Percentiles rank a stretch among this genome's conserved stretches.
phyloP scores from a whole-genome alignment of 2,113 vertebrate species.

The Spermophilus dauricus region DNA sequence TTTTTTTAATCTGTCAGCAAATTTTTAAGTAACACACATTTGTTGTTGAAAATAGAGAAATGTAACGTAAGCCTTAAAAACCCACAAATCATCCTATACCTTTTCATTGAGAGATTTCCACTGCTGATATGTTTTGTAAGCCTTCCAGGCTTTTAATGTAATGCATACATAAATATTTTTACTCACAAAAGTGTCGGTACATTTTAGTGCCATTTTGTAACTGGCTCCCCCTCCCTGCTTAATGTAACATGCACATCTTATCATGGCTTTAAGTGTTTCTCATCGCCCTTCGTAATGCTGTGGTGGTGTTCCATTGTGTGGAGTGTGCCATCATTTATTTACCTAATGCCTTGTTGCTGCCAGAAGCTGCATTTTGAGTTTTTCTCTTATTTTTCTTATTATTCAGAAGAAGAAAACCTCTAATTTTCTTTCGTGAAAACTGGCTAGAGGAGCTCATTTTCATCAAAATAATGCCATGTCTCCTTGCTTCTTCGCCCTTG shows the following conservation, averaged over 20 bases:
- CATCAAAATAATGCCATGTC: not conserved
- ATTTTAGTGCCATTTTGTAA: conserved; percentile 40
- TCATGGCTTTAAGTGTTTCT: conserved; percentile 24
- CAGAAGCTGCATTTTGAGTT: conserved; percentile 57
- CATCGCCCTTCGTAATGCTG: not conserved
- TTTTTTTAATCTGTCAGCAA: conserved; percentile 53
- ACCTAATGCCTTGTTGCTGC: conserved; percentile 43
- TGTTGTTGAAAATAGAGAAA: conserved; percentile 55
- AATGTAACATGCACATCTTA: not conserved
- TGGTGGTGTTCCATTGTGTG: not conserved
- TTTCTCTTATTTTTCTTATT: conserved; percentile 69
- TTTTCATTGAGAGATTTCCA: conserved; percentile 14
- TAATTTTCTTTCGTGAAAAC: conserved; percentile 59
- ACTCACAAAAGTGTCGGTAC: conserved; percentile 30
- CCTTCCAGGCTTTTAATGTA: conserved; percentile 54
- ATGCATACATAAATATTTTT: conserved; percentile 40
- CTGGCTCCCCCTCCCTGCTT: not conserved
- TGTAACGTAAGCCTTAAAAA: conserved; percentile 22
- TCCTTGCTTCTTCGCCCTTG: not conserved
- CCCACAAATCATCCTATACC: not conserved
- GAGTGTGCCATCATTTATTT: not conserved
- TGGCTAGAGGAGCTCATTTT: conserved; percentile 55
- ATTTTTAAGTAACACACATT: not conserved
- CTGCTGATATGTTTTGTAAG: conserved; percentile 32
- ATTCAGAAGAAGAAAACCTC: conserved; percentile 63